Conservation (phyloP, 2,797 vertebrate species). For the Paratrypauchen microcephalus region DNA sequence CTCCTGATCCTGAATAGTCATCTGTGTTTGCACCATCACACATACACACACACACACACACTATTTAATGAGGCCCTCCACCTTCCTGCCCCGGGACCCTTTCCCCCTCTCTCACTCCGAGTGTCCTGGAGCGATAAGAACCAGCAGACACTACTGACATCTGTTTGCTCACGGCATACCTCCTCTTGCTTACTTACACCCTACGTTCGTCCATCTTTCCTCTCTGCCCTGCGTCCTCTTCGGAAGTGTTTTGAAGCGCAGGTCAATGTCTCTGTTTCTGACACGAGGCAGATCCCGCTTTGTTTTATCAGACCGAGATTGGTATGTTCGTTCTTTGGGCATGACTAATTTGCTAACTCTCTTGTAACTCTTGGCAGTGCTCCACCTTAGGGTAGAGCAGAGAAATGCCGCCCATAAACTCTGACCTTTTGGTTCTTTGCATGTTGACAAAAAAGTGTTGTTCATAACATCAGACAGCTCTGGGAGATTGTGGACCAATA, state of each 20-base stretch:
- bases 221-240: slow-evolving; percentile 16
- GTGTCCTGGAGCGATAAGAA: slow-evolving; percentile 51
- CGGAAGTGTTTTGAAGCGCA: slow-evolving; percentile 50
- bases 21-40: slow-evolving; percentile 26
- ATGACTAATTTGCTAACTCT: slow-evolving; percentile 51
- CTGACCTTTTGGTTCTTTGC: slow-evolving; percentile 20
- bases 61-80: slow-evolving; percentile 9
- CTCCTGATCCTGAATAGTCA: slow-evolving; percentile 39
- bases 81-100: slow-evolving; percentile 26
- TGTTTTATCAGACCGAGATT: slow-evolving; percentile 52
- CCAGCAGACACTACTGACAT: slow-evolving; percentile 69
- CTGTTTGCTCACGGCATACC: slow-evolving; percentile 72
- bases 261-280: slow-evolving; percentile 13
- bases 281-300: slow-evolving; percentile 28
- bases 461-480: slow-evolving; percentile 50
- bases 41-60: slow-evolving; percentile 25
- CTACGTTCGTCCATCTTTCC: slow-evolving; percentile 49
- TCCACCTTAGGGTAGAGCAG: slow-evolving; percentile 40
- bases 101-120: slow-evolving; percentile 43
- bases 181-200: slow-evolving; percentile 49
- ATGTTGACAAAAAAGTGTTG: slow-evolving; percentile 34
- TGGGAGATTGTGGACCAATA: slow-evolving; percentile 62
- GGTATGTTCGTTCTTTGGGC: slow-evolving; percentile 55
- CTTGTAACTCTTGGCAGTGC: slow-evolving; percentile 14
- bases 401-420: slow-evolving; percentile 35